Percentiles rank a stretch among this genome's conserved stretches.
Conservation (phyloP, 2,797 vertebrate species). For the Danio tinwini region DNA sequence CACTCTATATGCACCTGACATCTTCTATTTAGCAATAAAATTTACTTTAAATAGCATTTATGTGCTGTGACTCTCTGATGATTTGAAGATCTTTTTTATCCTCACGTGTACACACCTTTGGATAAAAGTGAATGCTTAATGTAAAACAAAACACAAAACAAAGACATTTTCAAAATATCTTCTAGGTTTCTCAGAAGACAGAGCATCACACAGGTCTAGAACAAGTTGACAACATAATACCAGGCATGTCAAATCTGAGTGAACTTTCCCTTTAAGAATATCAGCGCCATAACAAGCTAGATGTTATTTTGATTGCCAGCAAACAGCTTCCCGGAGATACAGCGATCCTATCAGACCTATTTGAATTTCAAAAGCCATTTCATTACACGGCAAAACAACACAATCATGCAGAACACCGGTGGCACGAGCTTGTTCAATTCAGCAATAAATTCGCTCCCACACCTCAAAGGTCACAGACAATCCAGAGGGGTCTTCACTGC, state of each 20-base stretch:
- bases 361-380: constrained; percentile 3
- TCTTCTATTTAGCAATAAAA: too few relatives aligned
- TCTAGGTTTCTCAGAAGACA: not conserved
- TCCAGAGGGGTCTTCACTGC: not conserved
- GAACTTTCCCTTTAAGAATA: not conserved
- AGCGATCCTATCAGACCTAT: not conserved
- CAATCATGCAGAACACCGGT: not conserved
- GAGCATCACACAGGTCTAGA: not conserved
- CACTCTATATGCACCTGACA: too few relatives aligned
- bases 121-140: not conserved
- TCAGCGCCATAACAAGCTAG: not conserved
- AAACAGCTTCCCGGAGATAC: not conserved
- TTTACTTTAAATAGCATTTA: too few relatives aligned
- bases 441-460: constrained; percentile 3
- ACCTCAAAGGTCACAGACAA: constrained; percentile 10
- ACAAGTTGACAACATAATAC: not conserved
- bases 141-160: not conserved
- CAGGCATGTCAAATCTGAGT: not conserved
- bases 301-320: constrained; percentile 1
- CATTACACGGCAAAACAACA: not conserved
- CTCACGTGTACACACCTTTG: too few relatives aligned
- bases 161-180: not conserved
- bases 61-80: too few relatives aligned
- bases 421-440: constrained; percentile 20
- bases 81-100: too few relatives aligned